Base-by-base conservation (phyloP, 2,797 vertebrate species). In the Gadopsis bispinosus region DNA sequence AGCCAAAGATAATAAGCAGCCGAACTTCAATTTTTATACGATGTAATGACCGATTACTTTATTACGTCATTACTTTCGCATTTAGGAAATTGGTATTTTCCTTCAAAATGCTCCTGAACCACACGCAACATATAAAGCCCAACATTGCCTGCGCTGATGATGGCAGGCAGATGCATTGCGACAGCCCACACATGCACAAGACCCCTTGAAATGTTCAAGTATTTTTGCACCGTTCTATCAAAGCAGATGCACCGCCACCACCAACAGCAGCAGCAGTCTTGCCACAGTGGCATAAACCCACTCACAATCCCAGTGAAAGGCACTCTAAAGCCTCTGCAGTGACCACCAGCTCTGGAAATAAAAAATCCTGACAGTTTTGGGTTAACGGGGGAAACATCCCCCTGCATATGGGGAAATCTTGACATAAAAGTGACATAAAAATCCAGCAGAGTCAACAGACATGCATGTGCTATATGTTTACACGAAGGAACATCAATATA, bases 201-300 rank as follows among this genome's bases (percentile, higher is more conserved):
- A 69, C 80, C 86, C 76, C 79, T 87, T 83, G 58, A 87, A 80
- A 79, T 60, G 64, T 70, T 76, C 72, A 79, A 80, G 85, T 81
- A 72, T 85, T 81, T 88, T 65, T 69, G 80, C 61, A 77, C 70
- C 56, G 66, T 56, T 80, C 79, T 73, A 81, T 76, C 79, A 83
- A 59, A 83, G 69, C 82, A 78, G 64, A 76, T 60, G 48, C 50
- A 47, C 29, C 56, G n/a, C 2, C 43, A 54, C 10, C 55, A 17
- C 20, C 50, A 59, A 14, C 53, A 50, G 55, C 60, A 80, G 66
- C 67, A 48, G 19, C 47, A 17, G 69, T 60, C 48, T 66, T 58
- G 65, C 55, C 45, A 77, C 26, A 33, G 71, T 79, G 72, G 85
- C 80, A 77, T 14, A 1, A 87, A 77, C 75, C 81, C 79, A 85